A percentile compares a stretch with the other conserved stretches of the same genome.
Evolutionary conservation across 2,797 vertebrate species (phyloP).

Genomic region (Gambelia wislizenii): DNA sequence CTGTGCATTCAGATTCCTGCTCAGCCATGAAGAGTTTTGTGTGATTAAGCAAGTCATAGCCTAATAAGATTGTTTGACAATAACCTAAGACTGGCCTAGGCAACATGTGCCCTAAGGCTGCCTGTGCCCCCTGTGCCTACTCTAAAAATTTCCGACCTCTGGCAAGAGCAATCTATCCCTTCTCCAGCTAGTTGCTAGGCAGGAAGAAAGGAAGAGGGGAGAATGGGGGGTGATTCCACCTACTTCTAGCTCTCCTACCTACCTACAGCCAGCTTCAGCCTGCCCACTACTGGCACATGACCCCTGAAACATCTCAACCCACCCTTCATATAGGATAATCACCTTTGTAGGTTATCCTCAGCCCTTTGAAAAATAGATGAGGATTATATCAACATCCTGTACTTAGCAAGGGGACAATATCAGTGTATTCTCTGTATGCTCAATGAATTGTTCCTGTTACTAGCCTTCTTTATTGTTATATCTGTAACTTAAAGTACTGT

Average conservation of each 20-base stretch:
- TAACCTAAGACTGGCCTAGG: not conserved
- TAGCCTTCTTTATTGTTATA: not conserved
- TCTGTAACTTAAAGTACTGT: not conserved
- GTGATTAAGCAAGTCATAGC: not conserved
- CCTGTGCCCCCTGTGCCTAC: no score
- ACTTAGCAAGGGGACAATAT: no score
- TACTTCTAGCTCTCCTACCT: no score
- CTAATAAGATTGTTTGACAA: not conserved
- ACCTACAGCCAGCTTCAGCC: not conserved
- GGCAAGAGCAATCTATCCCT: not conserved
- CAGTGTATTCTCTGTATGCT: not conserved
- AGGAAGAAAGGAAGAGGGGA: not conserved
- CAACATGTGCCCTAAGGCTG: no score
- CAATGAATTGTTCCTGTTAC: not conserved
- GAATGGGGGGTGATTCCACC: not conserved
- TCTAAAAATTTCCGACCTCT: not conserved
- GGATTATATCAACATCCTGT: not conserved
- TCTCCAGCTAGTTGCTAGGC: not conserved
- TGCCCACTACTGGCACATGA: not conserved
- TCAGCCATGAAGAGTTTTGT: no score
- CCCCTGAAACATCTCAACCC: not conserved
- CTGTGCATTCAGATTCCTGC: not conserved
- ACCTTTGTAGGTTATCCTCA: not conserved
- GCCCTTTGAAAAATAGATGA: not conserved
- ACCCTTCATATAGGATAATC: no score